These are phyloP conservation scores for Pyrgus malvae DNA, from an alignment of 2,888 invertebrate genomes.

Conservation along the genomic window DNA sequence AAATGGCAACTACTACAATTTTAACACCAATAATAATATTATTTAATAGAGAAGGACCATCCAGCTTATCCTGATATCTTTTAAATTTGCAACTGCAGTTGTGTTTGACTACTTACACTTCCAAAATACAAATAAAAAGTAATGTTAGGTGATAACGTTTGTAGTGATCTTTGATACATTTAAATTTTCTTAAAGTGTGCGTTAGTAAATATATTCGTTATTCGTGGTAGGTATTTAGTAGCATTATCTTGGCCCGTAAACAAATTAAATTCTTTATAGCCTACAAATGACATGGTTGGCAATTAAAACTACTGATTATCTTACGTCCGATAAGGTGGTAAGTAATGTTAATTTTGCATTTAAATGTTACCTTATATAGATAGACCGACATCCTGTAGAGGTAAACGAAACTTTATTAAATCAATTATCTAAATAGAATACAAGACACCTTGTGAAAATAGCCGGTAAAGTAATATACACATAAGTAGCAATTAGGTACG, in stretches of 20 bases:
- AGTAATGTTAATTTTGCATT: slow-evolving; percentile 18
- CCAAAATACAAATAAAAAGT: too few species aligned
- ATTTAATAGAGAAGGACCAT: too few species aligned
- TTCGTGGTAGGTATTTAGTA: too few species aligned
- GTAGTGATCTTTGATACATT: too few species aligned
- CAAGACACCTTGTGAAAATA: slow-evolving; percentile 21
- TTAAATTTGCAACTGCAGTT: too few species aligned
- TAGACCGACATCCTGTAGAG: slow-evolving; percentile 31
- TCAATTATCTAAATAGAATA: slow-evolving; percentile 27
- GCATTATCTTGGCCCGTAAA: slow-evolving; percentile 3
- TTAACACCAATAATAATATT: not conserved
- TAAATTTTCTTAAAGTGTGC: too few species aligned
- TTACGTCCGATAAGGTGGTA: slow-evolving; percentile 11
- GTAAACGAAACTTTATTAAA: slow-evolving; percentile 36
- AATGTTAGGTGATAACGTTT: too few species aligned
- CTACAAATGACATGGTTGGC: not conserved
- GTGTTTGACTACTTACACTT: too few species aligned
- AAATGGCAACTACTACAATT: not conserved
- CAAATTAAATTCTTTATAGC: slow-evolving; percentile 12
- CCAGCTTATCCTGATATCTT: too few species aligned
- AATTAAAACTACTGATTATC: slow-evolving; percentile 22
- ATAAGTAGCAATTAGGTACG: slow-evolving; percentile 15
- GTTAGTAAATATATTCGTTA: too few species aligned
- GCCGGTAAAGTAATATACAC: too few species aligned
- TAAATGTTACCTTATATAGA: slow-evolving; percentile 19